A percentile compares a stretch with the other conserved stretches of the same genome.
Conservation (phyloP, 2,797 vertebrate species). For the Amphiprion clarkii region DNA sequence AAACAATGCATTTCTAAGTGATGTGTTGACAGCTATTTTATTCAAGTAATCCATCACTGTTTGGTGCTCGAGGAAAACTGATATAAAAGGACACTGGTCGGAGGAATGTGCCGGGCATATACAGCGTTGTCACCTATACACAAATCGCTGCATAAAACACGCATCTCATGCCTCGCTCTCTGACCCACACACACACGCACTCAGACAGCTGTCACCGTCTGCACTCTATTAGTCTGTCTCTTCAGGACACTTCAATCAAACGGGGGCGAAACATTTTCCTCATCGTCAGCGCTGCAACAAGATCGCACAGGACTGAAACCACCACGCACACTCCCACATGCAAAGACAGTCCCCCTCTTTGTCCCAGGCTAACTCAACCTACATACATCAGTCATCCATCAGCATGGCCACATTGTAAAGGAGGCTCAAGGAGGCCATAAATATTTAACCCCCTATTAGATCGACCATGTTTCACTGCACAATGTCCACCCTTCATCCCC, state of each 20-base stretch:
- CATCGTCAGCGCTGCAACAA: constrained; percentile 32
- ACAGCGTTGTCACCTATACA: neutral
- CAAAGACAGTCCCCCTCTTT: neutral
- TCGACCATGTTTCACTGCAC: constrained; percentile 28
- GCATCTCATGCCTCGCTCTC: no score
- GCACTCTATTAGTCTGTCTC: constrained; percentile 33
- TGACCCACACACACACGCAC: neutral
- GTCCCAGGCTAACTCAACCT: constrained; percentile 37
- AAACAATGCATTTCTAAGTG: constrained; percentile 57
- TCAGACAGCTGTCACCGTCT: neutral
- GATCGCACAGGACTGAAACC: constrained; percentile 13
- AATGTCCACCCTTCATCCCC: neutral
- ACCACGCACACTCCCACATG: neutral
- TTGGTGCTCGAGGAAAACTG: constrained; percentile 13
- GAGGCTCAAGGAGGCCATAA: constrained; percentile 48
- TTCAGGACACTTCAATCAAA: constrained; percentile 48
- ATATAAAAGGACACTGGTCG: constrained; percentile 23
- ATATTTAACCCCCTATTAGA: constrained; percentile 66
- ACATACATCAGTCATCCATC: constrained; percentile 49
- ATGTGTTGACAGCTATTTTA: constrained; percentile 42
- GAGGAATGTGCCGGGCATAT: constrained; percentile 2
- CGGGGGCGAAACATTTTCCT: constrained; percentile 39
- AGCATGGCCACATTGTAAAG: constrained; percentile 34
- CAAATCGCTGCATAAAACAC: no score
- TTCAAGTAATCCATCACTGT: constrained; percentile 42